phyloP scores from a whole-genome alignment of 2,888 invertebrate species.

The Plebejus melissa region DNA sequence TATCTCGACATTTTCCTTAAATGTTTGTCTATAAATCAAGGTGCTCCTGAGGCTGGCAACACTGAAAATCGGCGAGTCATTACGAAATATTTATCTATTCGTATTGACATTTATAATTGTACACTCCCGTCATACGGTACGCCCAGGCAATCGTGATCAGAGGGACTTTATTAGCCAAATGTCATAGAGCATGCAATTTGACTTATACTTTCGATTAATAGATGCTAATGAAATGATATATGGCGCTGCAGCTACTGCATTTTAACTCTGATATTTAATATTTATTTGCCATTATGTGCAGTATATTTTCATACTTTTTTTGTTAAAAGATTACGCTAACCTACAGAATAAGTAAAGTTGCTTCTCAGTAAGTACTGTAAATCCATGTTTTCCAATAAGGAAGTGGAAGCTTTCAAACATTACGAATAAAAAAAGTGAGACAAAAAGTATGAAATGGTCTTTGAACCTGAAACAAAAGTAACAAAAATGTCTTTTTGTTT shows the following conservation, averaged over 20 bases:
- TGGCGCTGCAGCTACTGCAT: slow-evolving; percentile 32
- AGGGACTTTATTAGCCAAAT: slow-evolving; percentile 32
- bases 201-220: slow-evolving; percentile 37
- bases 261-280: slow-evolving; percentile 18
- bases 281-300: neutral
- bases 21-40: slow-evolving; percentile 2
- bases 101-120: slow-evolving; percentile 38
- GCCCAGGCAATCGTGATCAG: slow-evolving; percentile 34
- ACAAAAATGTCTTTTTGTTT: slow-evolving; percentile 39
- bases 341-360: too few relatives aligned
- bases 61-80: slow-evolving; percentile 19
- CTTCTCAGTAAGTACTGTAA: neutral
- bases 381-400: neutral
- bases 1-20: neutral
- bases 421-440: neutral
- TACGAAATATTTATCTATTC: slow-evolving; percentile 30
- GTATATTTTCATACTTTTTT: too few relatives aligned
- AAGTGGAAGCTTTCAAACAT: slow-evolving; percentile 28
- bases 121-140: slow-evolving; percentile 35
- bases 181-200: slow-evolving; percentile 32
- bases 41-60: slow-evolving; percentile 1
- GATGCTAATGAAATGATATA: slow-evolving; percentile 38
- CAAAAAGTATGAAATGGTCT: slow-evolving; percentile 26
- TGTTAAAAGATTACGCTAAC: too few relatives aligned
- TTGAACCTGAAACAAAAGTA: slow-evolving; percentile 36